Percentiles rank a stretch among this genome's conserved stretches.
Evolutionary conservation across 2,888 invertebrate genomes (phyloP).

Genomic region (Hipparchia semele): DNA sequence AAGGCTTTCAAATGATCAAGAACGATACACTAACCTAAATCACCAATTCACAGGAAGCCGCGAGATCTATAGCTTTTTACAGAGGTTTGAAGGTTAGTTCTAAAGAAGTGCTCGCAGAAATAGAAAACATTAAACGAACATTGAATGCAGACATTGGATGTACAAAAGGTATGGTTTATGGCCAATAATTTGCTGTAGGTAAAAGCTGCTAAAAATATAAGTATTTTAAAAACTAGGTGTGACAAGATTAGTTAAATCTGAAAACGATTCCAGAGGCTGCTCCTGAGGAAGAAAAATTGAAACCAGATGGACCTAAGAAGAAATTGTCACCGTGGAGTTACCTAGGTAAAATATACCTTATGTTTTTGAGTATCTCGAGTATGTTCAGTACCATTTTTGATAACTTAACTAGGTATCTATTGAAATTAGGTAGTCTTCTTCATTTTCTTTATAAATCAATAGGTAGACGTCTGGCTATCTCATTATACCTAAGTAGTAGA

Average conservation of each 20-base stretch:
- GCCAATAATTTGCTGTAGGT: neutral
- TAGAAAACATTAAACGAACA: conserved; percentile 51
- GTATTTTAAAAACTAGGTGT: neutral
- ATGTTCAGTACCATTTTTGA: neutral
- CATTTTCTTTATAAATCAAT: too few species aligned
- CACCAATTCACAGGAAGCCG: conserved; percentile 58
- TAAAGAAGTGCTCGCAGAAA: conserved; percentile 53
- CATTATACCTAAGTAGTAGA: too few species aligned
- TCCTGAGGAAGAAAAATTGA: conserved; percentile 51
- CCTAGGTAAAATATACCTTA: conserved; percentile 50
- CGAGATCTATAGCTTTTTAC: conserved; percentile 58
- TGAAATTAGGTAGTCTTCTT: too few species aligned
- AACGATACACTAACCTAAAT: neutral
- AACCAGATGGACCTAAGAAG: conserved; percentile 38
- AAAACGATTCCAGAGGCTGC: conserved; percentile 47
- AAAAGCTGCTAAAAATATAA: neutral
- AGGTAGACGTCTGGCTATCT: too few species aligned
- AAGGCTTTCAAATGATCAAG: neutral
- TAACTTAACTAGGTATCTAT: too few species aligned
- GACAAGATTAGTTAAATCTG: neutral
- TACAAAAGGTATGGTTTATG: neutral
- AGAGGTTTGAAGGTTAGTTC: conserved; percentile 50
- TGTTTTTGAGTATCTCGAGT: neutral
- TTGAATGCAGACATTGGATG: conserved; percentile 36
- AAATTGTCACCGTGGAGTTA: conserved; percentile 56